Evolutionary conservation across 2,888 invertebrate species (phyloP).

Genomic region (Caenorhabditis virilis): DNA sequence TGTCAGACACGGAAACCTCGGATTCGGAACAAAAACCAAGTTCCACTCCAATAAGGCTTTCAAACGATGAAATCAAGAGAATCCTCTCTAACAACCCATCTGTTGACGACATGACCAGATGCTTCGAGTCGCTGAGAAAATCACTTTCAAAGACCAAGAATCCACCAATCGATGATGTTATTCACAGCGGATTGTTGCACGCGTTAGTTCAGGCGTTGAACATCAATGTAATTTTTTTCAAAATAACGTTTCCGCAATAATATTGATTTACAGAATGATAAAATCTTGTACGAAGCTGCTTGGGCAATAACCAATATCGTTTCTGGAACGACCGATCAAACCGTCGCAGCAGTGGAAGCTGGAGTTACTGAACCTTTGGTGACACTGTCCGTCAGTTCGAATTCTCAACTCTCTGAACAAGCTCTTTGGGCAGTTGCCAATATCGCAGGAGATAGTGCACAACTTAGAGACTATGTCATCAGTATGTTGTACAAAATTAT

Average conservation of each 20-base stretch:
- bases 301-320: constrained; percentile 91
- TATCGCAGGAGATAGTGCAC: constrained; percentile 80
- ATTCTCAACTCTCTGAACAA: constrained; percentile 81
- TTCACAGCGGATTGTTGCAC: constrained; percentile 82
- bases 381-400: constrained; percentile 76
- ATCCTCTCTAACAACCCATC: constrained; percentile 53
- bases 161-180: constrained; percentile 87
- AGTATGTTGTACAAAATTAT: constrained; percentile 70
- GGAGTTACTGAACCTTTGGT: constrained; percentile 85
- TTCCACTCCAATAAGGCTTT: constrained; percentile 10
- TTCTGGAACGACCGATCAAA: constrained; percentile 89
- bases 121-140: constrained; percentile 74
- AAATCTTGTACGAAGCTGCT: constrained; percentile 85
- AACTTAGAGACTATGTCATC: constrained; percentile 82
- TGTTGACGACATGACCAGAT: constrained; percentile 49
- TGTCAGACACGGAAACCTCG: constrained; percentile 8
- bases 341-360: constrained; percentile 76
- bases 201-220: constrained; percentile 80
- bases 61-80: constrained; percentile 47
- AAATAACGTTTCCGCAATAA: no score
- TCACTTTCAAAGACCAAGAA: constrained; percentile 85
- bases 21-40: constrained; percentile 11
- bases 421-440: constrained; percentile 86
- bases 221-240: constrained; percentile 41
- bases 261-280: constrained; percentile 62